phyloP scores from a whole-genome alignment of 2,888 invertebrate species.

The Sphinx pinastri region DNA sequence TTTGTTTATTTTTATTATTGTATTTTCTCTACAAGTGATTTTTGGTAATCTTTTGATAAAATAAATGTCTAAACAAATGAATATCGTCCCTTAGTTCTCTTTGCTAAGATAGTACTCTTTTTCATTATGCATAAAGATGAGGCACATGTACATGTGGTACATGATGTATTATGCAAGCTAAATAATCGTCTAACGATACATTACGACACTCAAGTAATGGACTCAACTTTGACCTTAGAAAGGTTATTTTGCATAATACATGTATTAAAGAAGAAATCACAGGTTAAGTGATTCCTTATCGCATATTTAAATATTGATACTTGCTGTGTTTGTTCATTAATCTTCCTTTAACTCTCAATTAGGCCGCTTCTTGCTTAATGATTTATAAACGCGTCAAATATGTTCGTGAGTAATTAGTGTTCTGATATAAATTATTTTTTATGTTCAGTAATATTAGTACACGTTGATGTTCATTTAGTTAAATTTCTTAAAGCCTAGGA shows the following conservation, averaged over 20 bases:
- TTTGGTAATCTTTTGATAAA: too few relatives aligned
- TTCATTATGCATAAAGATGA: background rate
- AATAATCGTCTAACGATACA: slow-evolving; percentile 50
- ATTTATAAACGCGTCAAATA: slow-evolving; percentile 1
- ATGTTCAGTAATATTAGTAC: too few relatives aligned
- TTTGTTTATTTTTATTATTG: too few relatives aligned
- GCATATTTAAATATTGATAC: background rate
- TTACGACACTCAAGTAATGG: slow-evolving; percentile 49
- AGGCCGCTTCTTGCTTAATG: background rate
- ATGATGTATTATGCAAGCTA: slow-evolving; percentile 51
- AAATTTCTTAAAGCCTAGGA: too few relatives aligned
- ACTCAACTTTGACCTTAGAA: slow-evolving; percentile 63
- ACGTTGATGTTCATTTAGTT: background rate
- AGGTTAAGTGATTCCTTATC: slow-evolving; percentile 31
- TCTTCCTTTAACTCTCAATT: background rate
- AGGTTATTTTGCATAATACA: slow-evolving; percentile 51
- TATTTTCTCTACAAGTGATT: too few relatives aligned
- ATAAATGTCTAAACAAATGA: too few relatives aligned
- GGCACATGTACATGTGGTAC: background rate
- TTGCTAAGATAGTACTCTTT: background rate
- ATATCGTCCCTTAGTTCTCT: too few relatives aligned
- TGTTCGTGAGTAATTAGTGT: background rate
- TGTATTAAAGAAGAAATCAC: slow-evolving; percentile 31
- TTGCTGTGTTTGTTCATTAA: slow-evolving; percentile 25
- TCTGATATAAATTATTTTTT: background rate